Base-by-base conservation (phyloP, 2,888 invertebrate genomes). In the Cacoxenus indagator region DNA sequence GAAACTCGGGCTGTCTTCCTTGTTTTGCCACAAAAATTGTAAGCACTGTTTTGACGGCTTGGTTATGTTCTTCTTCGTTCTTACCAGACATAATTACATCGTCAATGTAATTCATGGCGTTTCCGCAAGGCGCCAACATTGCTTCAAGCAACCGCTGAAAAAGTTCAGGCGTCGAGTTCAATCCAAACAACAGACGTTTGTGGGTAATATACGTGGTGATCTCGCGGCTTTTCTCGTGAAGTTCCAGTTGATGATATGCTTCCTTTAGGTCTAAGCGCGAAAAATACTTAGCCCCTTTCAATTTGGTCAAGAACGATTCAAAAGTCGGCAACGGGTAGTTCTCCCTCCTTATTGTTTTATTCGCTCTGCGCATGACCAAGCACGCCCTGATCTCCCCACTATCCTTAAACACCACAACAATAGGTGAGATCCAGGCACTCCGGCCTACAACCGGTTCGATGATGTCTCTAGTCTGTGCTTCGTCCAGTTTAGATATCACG, bases 281-380 rank as follows among this genome's bases (percentile, higher is more conserved):
- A 43, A 43, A 43, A n/a, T 43, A 3, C n/a, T 43, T 43, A 43
- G 43, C 45, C 70, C 73, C n/a, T n/a, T n/a, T n/a, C n/a, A n/a
- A n/a, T n/a, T n/a, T n/a, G n/a, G n/a, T n/a, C n/a, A n/a, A n/a
- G n/a, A n/a, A n/a, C n/a, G n/a, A n/a, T n/a, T n/a, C n/a, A n/a
- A n/a, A n/a, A n/a, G n/a, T n/a, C n/a, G 67, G 86, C n/a, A n/a
- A n/a, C n/a, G n/a, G n/a, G n/a, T n/a, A n/a, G n/a, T n/a, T n/a
- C n/a, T n/a, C n/a, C n/a, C n/a, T n/a, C n/a, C n/a, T n/a, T n/a
- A n/a, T n/a, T n/a, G n/a, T n/a, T n/a, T n/a, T n/a, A n/a, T n/a
- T 85, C 65, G 82, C 74, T 22, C 85, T 61, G 3, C 82, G 69
- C 78, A 86, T 85, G 68, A 85, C 84, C 2, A 85, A 65, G 70